Percentiles rank a stretch among this genome's conserved stretches.
Conservation (phyloP, 2,888 invertebrate species). For the Philereme vetulata region DNA sequence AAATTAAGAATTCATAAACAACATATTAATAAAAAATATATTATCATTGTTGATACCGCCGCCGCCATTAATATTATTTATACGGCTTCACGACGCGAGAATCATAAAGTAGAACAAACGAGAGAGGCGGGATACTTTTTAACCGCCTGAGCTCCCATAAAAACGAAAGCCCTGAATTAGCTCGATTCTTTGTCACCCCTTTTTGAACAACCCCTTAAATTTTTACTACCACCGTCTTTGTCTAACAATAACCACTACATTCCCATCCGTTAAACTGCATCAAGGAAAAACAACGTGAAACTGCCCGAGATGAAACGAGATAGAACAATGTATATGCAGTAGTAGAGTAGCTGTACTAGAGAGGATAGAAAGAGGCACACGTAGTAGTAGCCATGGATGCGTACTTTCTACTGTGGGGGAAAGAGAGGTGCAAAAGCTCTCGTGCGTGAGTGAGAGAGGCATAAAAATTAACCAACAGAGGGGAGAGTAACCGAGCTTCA, state of each 20-base stretch:
- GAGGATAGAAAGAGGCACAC: slow-evolving; percentile 79
- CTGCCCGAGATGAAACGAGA: slow-evolving; percentile 83
- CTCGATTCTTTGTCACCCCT: slow-evolving; percentile 83
- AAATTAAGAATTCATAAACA: slow-evolving; percentile 65
- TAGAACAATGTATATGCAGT: slow-evolving; percentile 83
- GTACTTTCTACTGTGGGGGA: slow-evolving; percentile 68
- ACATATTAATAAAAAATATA: slow-evolving; percentile 58
- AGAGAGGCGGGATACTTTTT: slow-evolving; percentile 84
- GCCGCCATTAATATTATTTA: slow-evolving; percentile 80
- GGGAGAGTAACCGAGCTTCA: slow-evolving; percentile 81
- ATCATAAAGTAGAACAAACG: slow-evolving; percentile 81
- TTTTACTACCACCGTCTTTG: slow-evolving; percentile 82
- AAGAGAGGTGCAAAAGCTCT: slow-evolving; percentile 71
- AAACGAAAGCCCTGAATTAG: slow-evolving; percentile 83
- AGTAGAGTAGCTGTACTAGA: slow-evolving; percentile 58
- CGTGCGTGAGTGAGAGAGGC: slow-evolving; percentile 67
- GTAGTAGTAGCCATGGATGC: slow-evolving; percentile 77
- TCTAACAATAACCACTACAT: slow-evolving; percentile 84
- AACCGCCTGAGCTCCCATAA: slow-evolving; percentile 80
- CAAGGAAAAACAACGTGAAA: slow-evolving; percentile 82
- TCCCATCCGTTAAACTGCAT: slow-evolving; percentile 84
- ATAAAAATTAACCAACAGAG: slow-evolving; percentile 80
- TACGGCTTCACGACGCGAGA: slow-evolving; percentile 72
- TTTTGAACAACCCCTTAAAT: slow-evolving; percentile 80
- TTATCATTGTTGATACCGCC: slow-evolving; percentile 69